phyloP scores from a whole-genome alignment of 2,113 vertebrate genomes.

The Eurystomus gularis region DNA sequence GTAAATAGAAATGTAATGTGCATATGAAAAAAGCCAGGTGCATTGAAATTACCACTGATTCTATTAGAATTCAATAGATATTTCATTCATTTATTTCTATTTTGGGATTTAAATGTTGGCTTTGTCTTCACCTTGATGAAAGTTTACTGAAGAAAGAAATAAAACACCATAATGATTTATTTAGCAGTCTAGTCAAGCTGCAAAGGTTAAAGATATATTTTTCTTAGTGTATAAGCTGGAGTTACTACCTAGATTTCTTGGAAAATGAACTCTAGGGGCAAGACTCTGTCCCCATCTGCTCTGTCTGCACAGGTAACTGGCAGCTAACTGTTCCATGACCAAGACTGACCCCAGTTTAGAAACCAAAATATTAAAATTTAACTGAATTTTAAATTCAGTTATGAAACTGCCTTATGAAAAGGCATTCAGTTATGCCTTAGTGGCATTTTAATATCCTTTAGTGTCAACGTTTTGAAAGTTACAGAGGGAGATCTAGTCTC shows the following conservation, averaged over 20 bases:
- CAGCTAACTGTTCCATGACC: not conserved
- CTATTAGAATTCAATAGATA: conserved; percentile 50
- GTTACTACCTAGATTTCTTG: not conserved
- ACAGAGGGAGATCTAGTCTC: not conserved
- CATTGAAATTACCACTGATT: conserved; percentile 43
- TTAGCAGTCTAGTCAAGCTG: not conserved
- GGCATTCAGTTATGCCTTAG: no score
- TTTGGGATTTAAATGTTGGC: conserved; percentile 24
- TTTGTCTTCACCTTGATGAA: conserved; percentile 48
- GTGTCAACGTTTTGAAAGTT: not conserved
- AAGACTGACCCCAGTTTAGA: not conserved
- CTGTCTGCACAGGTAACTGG: not conserved
- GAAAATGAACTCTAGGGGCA: not conserved
- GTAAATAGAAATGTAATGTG: conserved; percentile 54
- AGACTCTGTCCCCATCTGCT: not conserved
- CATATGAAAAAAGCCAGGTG: conserved; percentile 61
- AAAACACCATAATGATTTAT: not conserved
- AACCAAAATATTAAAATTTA: no score
- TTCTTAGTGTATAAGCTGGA: not conserved
- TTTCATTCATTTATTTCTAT: conserved; percentile 49
- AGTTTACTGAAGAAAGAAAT: conserved; percentile 12
- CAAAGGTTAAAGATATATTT: not conserved
- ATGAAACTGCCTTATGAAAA: no score
- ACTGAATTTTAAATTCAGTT: no score
- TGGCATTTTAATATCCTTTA: not conserved